Percentiles rank a stretch among this genome's conserved stretches.
phyloP scores from a whole-genome alignment of 2,113 vertebrate species.

The Macquaria ambigua region DNA sequence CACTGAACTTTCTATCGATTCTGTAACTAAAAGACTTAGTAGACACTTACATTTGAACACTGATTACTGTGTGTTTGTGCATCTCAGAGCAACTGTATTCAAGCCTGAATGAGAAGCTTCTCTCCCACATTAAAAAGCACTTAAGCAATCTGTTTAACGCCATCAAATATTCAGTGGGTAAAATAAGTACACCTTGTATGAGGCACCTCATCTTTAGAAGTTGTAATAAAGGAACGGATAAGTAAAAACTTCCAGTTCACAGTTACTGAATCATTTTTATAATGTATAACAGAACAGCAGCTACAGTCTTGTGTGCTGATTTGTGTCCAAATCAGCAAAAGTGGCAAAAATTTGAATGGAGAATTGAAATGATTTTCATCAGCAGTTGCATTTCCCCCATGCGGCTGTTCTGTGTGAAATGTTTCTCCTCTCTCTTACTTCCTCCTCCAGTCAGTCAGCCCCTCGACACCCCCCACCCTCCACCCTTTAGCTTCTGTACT shows the following conservation, averaged over 20 bases:
- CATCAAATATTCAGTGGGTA: not conserved
- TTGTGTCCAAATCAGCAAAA: not conserved
- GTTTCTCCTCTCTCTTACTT: not conserved
- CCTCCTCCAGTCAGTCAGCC: slow-evolving; percentile 19
- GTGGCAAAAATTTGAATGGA: not conserved
- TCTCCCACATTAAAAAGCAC: not conserved
- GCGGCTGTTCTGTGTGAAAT: not conserved
- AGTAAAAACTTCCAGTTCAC: not conserved
- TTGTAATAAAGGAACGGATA: not conserved
- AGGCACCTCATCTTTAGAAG: not conserved
- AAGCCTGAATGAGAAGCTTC: slow-evolving; percentile 2
- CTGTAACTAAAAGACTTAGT: not conserved
- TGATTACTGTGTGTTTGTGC: not conserved
- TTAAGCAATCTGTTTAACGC: not conserved
- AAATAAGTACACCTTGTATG: not conserved
- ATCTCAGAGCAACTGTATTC: not conserved
- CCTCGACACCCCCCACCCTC: not conserved
- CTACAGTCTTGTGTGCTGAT: not conserved
- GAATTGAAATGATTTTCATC: not conserved
- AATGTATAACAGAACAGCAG: not conserved
- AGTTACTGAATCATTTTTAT: not conserved
- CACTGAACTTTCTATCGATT: not conserved
- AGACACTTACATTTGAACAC: not conserved
- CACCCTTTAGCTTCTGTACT: slow-evolving; percentile 69
- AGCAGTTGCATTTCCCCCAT: not conserved